A percentile compares a stretch with the other conserved stretches of the same genome.
phyloP scores from a whole-genome alignment of 64 coral and sea anemone species.

The Dendrophyllia cribrosa region DNA sequence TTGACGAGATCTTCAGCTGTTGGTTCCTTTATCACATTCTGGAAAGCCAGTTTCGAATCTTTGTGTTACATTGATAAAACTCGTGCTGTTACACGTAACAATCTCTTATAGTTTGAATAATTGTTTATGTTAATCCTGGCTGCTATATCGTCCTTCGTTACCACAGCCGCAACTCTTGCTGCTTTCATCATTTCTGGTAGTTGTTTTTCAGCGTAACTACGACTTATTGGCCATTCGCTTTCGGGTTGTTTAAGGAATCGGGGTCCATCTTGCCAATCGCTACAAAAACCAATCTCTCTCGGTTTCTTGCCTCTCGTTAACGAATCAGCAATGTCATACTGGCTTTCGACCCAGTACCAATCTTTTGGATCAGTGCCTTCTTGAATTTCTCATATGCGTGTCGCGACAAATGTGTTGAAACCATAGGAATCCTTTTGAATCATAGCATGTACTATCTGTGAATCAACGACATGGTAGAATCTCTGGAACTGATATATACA shows the following conservation, averaged over 20 bases:
- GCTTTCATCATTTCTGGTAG: not conserved
- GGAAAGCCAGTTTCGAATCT: too few species aligned
- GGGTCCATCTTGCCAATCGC: slow-evolving; percentile 12
- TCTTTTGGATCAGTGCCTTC: not conserved
- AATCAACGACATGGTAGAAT: slow-evolving; percentile 29
- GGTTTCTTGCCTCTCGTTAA: slow-evolving; percentile 13
- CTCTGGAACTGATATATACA: not conserved
- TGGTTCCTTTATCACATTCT: too few species aligned
- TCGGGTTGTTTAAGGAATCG: slow-evolving; percentile 34
- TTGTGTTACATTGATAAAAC: too few species aligned
- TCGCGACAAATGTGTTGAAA: slow-evolving; percentile 34
- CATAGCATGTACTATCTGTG: slow-evolving; percentile 39
- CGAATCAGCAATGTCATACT: slow-evolving; percentile 11
- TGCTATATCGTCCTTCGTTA: too few species aligned
- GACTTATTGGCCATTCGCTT: slow-evolving; percentile 4
- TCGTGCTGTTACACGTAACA: too few species aligned
- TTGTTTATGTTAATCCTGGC: too few species aligned
- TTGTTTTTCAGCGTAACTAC: not conserved
- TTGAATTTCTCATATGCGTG: slow-evolving; percentile 30
- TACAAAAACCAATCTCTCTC: not conserved
- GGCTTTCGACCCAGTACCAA: slow-evolving; percentile 7
- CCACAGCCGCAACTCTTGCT: too few species aligned
- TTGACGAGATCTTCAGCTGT: too few species aligned
- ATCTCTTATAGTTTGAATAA: too few species aligned
- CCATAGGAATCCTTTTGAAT: slow-evolving; percentile 22